A percentile compares a stretch with the other conserved stretches of the same genome.
phyloP scores from a whole-genome alignment of 1,140 invertebrate genomes.

The Brachionus paranguensis region DNA sequence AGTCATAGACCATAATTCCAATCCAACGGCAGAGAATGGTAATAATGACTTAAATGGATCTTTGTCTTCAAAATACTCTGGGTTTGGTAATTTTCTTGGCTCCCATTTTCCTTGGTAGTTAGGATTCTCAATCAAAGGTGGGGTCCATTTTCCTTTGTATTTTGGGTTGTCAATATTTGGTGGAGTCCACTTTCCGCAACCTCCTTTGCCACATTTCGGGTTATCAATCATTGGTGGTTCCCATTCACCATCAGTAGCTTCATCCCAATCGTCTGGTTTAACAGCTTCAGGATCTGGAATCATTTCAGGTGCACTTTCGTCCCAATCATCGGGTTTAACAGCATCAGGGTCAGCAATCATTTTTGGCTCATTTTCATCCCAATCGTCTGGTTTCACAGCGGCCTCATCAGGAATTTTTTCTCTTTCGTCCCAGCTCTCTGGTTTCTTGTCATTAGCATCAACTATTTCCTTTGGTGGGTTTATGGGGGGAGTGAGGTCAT shows the following conservation, averaged over 20 bases:
- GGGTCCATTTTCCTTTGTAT: constrained; percentile 72
- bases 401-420: constrained; percentile 63
- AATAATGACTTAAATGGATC: constrained; percentile 69
- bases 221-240: constrained; percentile 81
- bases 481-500: constrained; percentile 81
- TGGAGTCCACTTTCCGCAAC: constrained; percentile 84
- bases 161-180: constrained; percentile 82
- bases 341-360: constrained; percentile 51
- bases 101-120: constrained; percentile 89
- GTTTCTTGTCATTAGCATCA: constrained; percentile 82
- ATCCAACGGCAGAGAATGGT: constrained; percentile 68
- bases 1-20: constrained; percentile 98
- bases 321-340: constrained; percentile 54
- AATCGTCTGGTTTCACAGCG: constrained; percentile 40
- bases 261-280: constrained; percentile 91
- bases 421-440: constrained; percentile 90
- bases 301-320: constrained; percentile 80
- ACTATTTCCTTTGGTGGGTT: constrained; percentile 92
- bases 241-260: constrained; percentile 97
- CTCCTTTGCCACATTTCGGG: constrained; percentile 73
- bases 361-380: constrained; percentile 55
- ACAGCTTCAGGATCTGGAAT: constrained; percentile 78
- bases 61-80: constrained; percentile 84
- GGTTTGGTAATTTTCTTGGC: constrained; percentile 76
- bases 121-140: constrained; percentile 83